Evolutionary conservation across 2,113 vertebrate genomes (phyloP).

Genomic region (Pachycephala philippinensis): DNA sequence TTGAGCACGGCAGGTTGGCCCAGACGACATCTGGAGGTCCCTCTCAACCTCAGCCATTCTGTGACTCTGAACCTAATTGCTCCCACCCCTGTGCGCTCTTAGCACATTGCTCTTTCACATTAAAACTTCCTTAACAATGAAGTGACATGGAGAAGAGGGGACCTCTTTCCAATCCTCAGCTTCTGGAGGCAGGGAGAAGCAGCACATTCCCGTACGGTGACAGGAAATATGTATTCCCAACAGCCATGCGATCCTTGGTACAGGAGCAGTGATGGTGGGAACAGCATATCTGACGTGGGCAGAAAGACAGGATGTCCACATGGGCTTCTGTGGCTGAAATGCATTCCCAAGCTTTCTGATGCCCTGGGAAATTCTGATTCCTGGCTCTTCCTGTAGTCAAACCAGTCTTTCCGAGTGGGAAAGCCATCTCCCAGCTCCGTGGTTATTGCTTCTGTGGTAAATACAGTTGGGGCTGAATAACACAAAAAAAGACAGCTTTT

Average conservation of each 20-base stretch:
- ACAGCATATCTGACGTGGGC: neutral
- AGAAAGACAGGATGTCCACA: neutral
- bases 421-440: neutral
- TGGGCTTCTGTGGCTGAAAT: neutral
- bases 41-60: neutral
- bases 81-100: neutral
- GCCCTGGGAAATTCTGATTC: neutral
- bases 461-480: neutral
- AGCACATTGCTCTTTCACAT: neutral
- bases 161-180: neutral
- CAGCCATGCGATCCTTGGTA: fast-evolving
- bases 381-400: neutral
- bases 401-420: neutral
- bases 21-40: neutral
- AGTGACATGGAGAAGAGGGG: neutral
- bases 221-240: neutral
- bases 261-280: fast-evolving
- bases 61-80: neutral
- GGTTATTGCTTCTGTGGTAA: neutral
- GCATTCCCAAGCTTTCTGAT: neutral
- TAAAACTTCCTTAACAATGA: neutral
- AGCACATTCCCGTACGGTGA: fast-evolving
- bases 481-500: neutral
- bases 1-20: neutral
- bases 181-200: neutral